phyloP scores from a whole-genome alignment of 2,113 vertebrate genomes.

The Nematolebias whitei region DNA sequence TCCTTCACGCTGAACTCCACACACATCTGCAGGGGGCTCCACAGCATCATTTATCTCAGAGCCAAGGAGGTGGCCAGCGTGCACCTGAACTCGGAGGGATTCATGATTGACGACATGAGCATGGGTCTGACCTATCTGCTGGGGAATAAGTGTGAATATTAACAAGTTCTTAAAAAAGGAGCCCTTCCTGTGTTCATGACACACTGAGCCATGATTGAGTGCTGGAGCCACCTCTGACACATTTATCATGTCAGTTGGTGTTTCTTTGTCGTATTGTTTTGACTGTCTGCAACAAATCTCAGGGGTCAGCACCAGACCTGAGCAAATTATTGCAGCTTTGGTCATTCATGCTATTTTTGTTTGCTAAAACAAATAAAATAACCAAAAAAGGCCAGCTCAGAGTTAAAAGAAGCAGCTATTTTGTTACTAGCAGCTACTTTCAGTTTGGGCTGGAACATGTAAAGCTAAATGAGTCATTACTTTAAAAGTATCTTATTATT shows the following conservation, averaged over 20 bases:
- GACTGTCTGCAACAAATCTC: slow-evolving; percentile 1
- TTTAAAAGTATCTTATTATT: slow-evolving; percentile 1
- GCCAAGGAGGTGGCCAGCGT: not conserved
- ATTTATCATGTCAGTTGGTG: slow-evolving; percentile 3
- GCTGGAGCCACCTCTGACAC: not conserved
- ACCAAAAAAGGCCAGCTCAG: not conserved
- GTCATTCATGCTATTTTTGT: not conserved
- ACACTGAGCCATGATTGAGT: slow-evolving; percentile 29
- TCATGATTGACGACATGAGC: slow-evolving; percentile 8
- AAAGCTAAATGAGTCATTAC: not conserved
- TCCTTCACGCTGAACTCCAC: not conserved
- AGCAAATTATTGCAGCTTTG: not conserved
- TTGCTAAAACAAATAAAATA: no score
- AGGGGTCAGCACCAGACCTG: not conserved
- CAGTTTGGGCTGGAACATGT: not conserved
- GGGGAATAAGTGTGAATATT: slow-evolving; percentile 19
- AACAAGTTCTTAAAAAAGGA: slow-evolving; percentile 4
- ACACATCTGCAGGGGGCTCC: slow-evolving; percentile 19
- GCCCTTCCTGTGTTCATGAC: slow-evolving; percentile 14
- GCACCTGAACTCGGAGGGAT: rapidly evolving
- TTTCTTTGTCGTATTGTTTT: not conserved
- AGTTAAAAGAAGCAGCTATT: no score
- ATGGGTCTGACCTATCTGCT: slow-evolving; percentile 59
- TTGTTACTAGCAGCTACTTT: no score
- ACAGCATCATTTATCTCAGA: slow-evolving; percentile 36